Conservation (phyloP, 2,888 invertebrate species). For the Apodemia zela region DNA sequence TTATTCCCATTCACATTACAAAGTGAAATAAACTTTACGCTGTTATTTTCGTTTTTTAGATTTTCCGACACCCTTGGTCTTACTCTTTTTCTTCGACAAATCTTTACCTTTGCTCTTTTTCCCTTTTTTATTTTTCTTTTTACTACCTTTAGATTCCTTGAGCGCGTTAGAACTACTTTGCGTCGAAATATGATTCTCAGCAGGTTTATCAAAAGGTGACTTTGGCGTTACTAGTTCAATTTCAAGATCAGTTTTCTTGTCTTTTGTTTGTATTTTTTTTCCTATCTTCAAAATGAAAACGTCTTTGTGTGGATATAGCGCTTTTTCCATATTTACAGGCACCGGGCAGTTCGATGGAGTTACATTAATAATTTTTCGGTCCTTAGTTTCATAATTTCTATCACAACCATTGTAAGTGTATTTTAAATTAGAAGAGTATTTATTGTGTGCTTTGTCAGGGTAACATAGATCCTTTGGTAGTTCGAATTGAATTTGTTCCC, state of each 20-base stretch:
- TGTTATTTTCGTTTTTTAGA: constrained; percentile 31
- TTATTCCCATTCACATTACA: no score
- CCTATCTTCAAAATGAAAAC: constrained; percentile 73
- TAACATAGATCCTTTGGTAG: constrained; percentile 51
- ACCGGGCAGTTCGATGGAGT: constrained; percentile 66
- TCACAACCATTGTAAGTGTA: constrained; percentile 57
- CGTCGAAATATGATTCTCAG: constrained; percentile 44
- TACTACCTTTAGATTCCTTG: constrained; percentile 32
- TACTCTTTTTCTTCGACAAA: constrained; percentile 35
- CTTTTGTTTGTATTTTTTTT: constrained; percentile 67
- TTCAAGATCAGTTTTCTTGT: constrained; percentile 71
- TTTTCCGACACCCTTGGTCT: constrained; percentile 33
- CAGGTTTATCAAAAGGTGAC: constrained; percentile 41
- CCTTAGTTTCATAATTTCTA: constrained; percentile 41
- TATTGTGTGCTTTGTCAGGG: constrained; percentile 45
- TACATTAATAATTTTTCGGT: constrained; percentile 56
- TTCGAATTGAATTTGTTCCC: constrained; percentile 69
- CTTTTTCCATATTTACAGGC: constrained; percentile 63
- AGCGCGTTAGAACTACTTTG: constrained; percentile 50
- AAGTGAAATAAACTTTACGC: background rate
- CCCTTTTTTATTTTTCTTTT: constrained; percentile 34
- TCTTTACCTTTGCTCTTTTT: constrained; percentile 37
- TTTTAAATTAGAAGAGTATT: constrained; percentile 57
- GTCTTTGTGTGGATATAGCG: constrained; percentile 58
- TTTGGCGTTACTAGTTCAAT: constrained; percentile 71